phyloP scores from a whole-genome alignment of 2,888 invertebrate genomes.

The Metellina segmentata region DNA sequence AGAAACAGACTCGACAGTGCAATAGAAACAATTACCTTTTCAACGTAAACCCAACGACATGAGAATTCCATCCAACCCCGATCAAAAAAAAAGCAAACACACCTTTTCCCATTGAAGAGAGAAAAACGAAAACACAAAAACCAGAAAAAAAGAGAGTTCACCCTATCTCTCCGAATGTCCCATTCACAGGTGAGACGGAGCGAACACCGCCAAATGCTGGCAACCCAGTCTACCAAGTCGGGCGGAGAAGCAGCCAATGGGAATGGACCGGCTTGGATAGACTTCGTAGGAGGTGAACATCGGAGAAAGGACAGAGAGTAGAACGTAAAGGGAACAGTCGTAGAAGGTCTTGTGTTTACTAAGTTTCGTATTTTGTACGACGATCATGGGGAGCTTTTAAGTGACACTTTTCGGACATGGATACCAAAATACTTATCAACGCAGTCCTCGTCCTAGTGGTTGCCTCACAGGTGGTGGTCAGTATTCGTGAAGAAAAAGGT shows the following conservation, averaged over 20 bases:
- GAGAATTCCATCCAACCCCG: neutral
- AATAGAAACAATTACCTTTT: neutral
- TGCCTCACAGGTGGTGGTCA: neutral
- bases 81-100: neutral
- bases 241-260: constrained; percentile 23
- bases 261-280: constrained; percentile 2
- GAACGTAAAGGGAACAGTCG: neutral
- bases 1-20: too few species aligned
- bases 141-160: neutral
- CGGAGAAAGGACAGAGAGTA: constrained; percentile 15
- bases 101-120: neutral
- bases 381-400: constrained; percentile 10
- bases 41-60: neutral
- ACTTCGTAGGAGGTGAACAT: constrained; percentile 40
- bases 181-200: neutral
- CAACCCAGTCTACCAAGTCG: constrained; percentile 6
- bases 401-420: constrained; percentile 2
- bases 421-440: constrained; percentile 3
- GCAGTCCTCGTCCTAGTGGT: neutral
- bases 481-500: constrained; percentile 36
- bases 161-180: neutral
- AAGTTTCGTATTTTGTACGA: neutral
- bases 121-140: neutral
- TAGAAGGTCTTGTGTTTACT: constrained; percentile 1
- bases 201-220: constrained; percentile 2